Evolutionary conservation across 1,140 invertebrate genomes (phyloP).

Genomic region (Metopolophium dirhodum): DNA sequence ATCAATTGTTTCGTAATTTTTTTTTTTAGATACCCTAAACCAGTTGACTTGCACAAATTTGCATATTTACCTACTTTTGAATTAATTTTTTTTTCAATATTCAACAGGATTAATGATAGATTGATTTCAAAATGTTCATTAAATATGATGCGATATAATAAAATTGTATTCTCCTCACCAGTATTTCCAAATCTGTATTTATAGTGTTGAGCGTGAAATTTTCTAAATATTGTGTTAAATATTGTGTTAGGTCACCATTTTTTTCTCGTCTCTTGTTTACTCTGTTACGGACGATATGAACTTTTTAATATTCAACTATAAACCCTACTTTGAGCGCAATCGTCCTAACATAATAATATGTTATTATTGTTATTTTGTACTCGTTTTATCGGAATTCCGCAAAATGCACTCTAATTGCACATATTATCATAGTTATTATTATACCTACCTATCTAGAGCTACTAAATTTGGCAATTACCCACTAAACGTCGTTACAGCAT

Average conservation of each 20-base stretch:
- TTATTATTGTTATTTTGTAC: not conserved
- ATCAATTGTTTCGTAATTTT: too few relatives aligned
- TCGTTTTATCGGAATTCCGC: not conserved
- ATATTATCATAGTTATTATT: not conserved
- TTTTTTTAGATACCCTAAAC: too few relatives aligned
- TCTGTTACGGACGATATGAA: not conserved
- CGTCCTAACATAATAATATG: not conserved
- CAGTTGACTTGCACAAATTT: too few relatives aligned
- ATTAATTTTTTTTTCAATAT: too few relatives aligned
- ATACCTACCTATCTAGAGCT: not conserved
- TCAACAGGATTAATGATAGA: too few relatives aligned
- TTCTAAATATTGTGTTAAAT: not conserved
- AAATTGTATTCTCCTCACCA: not conserved
- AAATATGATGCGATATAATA: too few relatives aligned
- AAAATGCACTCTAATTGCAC: not conserved
- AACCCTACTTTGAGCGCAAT: not conserved
- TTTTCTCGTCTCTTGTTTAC: not conserved
- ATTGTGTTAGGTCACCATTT: too few relatives aligned
- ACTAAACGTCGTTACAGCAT: slow-evolving; percentile 14
- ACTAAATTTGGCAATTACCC: not conserved
- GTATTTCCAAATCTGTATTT: not conserved
- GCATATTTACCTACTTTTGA: too few relatives aligned
- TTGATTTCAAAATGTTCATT: too few relatives aligned
- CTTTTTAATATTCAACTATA: not conserved
- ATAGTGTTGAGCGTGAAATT: not conserved